phyloP scores from a whole-genome alignment of 2,888 invertebrate genomes.

The Thera obeliscata region DNA sequence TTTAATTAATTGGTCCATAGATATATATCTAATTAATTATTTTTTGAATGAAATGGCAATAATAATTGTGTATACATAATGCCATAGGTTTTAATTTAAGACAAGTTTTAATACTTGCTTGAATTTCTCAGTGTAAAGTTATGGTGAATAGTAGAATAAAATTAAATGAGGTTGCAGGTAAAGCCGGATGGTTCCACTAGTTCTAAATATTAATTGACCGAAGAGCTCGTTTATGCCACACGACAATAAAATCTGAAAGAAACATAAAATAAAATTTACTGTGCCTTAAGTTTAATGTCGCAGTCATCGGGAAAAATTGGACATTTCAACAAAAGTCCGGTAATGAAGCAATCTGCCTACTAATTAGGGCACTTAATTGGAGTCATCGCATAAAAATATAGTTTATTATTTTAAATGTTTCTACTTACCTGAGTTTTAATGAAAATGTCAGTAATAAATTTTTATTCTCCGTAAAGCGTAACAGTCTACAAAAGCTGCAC shows the following conservation, averaged over 20 bases:
- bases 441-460: conserved; percentile 27
- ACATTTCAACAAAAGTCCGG: conserved; percentile 29
- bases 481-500: conserved; percentile 21
- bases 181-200: conserved; percentile 14
- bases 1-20: too few relatives aligned
- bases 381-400: conserved; percentile 31
- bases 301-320: conserved; percentile 24
- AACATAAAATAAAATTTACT: conserved; percentile 42
- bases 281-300: conserved; percentile 35
- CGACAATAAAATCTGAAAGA: conserved; percentile 42
- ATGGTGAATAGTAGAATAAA: too few relatives aligned
- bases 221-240: conserved; percentile 38
- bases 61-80: too few relatives aligned
- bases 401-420: conserved; percentile 32
- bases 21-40: too few relatives aligned
- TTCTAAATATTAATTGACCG: conserved; percentile 42
- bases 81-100: too few relatives aligned
- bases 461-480: conserved; percentile 10
- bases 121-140: too few relatives aligned
- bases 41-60: too few relatives aligned
- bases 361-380: conserved; percentile 31
- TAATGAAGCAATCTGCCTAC: conserved; percentile 34
- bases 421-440: conserved; percentile 18
- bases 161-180: background rate
- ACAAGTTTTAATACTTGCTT: too few relatives aligned